phyloP scores from a whole-genome alignment of 30 jellyfish, hydroid and myxozoan genomes.

The Cassiopea xamachana region DNA sequence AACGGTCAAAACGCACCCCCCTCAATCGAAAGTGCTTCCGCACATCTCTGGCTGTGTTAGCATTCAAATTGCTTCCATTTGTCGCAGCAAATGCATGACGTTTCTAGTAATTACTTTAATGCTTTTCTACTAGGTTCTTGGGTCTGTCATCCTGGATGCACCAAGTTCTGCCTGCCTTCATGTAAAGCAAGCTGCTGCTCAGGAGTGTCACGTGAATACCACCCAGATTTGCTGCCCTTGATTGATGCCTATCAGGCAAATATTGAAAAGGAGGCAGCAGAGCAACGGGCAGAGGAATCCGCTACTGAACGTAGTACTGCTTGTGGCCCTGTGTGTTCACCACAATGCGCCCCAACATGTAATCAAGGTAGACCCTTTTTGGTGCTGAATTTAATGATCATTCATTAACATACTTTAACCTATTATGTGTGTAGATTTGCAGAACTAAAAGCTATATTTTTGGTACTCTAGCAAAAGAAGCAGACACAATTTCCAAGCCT shows the following conservation, averaged over 20 bases:
- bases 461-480: too few relatives aligned
- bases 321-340: conserved; percentile 92
- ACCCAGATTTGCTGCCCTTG: conserved; percentile 90
- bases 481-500: too few relatives aligned
- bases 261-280: conserved; percentile 74
- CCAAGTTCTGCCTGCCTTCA: conserved; percentile 91
- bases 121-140: conserved; percentile 73
- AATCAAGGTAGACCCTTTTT: conserved; percentile 40
- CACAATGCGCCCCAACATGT: conserved; percentile 76
- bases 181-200: conserved; percentile 97
- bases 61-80: too few relatives aligned
- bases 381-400: neutral
- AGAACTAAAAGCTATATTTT: too few relatives aligned
- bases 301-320: conserved; percentile 59
- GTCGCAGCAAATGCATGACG: too few relatives aligned
- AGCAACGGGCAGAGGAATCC: conserved; percentile 55
- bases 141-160: conserved; percentile 97
- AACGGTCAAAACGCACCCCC: too few relatives aligned
- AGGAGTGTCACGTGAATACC: conserved; percentile 91
- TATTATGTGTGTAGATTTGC: too few relatives aligned
- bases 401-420: too few relatives aligned
- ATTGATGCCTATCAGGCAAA: conserved; percentile 85
- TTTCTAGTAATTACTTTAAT: too few relatives aligned
- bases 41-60: too few relatives aligned
- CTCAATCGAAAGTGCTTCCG: too few relatives aligned